phyloP scores from a whole-genome alignment of 1,140 invertebrate species.

The Sipha flava region DNA sequence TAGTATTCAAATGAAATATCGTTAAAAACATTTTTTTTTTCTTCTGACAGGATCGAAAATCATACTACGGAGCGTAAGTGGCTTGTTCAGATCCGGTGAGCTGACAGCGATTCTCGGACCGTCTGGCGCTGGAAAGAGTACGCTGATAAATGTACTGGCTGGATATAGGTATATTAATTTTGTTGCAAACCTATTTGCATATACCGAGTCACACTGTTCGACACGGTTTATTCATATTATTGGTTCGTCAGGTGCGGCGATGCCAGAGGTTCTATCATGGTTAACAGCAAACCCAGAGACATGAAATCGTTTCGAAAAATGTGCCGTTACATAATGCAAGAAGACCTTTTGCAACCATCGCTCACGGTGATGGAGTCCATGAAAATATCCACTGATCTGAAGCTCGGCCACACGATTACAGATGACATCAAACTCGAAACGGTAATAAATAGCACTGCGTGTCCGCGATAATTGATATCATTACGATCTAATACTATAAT shows the following conservation, averaged over 20 bases:
- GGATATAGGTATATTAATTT: constrained; percentile 65
- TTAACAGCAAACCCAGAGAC: constrained; percentile 68
- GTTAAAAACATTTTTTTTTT: not conserved
- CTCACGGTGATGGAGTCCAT: constrained; percentile 79
- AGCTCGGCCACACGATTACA: constrained; percentile 60
- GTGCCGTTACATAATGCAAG: constrained; percentile 91
- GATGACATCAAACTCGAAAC: constrained; percentile 57
- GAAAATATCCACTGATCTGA: constrained; percentile 77
- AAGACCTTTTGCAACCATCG: constrained; percentile 75
- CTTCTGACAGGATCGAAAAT: constrained; percentile 54
- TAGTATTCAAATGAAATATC: too few relatives aligned
- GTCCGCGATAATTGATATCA: not conserved
- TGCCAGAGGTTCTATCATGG: constrained; percentile 54
- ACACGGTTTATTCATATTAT: not conserved
- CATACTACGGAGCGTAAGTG: constrained; percentile 60
- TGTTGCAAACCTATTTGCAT: not conserved
- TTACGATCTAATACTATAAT: not conserved
- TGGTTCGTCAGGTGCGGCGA: constrained; percentile 48
- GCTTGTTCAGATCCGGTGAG: constrained; percentile 63
- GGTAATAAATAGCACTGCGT: constrained; percentile 49
- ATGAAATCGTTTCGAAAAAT: constrained; percentile 71
- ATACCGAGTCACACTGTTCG: not conserved
- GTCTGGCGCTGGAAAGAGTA: constrained; percentile 85
- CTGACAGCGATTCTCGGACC: constrained; percentile 77
- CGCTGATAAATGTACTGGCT: constrained; percentile 71